These are phyloP conservation scores for Drosophila emarginata DNA, from an alignment of 2,888 invertebrate genomes.

Conservation along the genomic window DNA sequence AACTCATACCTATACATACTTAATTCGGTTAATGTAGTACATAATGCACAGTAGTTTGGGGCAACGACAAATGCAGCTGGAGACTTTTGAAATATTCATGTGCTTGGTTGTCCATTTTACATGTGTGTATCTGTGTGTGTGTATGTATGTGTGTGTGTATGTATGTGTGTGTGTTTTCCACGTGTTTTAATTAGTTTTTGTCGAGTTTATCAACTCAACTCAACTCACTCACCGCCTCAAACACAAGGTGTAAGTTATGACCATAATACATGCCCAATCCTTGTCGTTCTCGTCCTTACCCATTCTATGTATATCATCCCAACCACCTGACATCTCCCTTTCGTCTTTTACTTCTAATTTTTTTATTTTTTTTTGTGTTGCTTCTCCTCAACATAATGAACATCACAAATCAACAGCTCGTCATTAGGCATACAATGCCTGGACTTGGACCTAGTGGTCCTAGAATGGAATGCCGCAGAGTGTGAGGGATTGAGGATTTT, in stretches of 20 bases:
- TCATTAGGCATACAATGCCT: conserved; percentile 60
- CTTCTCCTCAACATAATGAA: conserved; percentile 62
- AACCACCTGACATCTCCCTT: background rate
- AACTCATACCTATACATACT: background rate
- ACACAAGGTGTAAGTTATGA: conserved; percentile 54
- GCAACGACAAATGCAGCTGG: conserved; percentile 10
- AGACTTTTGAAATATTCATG: conserved; percentile 61
- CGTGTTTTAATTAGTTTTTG: conserved; percentile 75
- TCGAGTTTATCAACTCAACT: conserved; percentile 65
- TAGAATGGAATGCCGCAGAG: conserved; percentile 2
- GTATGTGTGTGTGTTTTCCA: conserved; percentile 56
- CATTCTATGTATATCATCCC: background rate
- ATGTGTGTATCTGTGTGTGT: background rate
- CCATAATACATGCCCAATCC: background rate
- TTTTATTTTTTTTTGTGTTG: conserved; percentile 9
- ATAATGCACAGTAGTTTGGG: conserved; percentile 3
- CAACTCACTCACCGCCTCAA: background rate
- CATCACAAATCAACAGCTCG: conserved; percentile 73
- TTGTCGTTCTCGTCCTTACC: background rate
- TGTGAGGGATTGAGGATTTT: conserved; percentile 1
- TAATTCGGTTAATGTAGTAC: conserved; percentile 1
- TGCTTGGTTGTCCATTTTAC: conserved; percentile 31
- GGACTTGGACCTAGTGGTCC: background rate
- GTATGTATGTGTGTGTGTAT: background rate
- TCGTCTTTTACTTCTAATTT: conserved; percentile 6